phyloP scores from a whole-genome alignment of 2,888 invertebrate species.

The Caenorhabditis imperialis region DNA sequence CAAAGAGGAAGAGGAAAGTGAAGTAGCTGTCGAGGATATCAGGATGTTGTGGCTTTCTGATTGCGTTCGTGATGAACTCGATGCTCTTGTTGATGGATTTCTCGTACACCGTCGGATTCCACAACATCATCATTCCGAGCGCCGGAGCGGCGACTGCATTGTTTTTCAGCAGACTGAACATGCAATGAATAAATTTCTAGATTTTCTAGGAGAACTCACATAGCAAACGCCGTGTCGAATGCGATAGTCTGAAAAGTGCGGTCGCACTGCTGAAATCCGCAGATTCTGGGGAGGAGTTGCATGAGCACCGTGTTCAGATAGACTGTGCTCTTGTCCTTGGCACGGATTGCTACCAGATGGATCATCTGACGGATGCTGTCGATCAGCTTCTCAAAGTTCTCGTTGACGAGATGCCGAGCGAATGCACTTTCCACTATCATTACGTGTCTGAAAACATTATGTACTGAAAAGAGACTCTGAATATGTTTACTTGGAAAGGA shows the following conservation, averaged over 20 bases:
- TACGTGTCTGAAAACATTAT: slow-evolving; percentile 47
- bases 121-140: slow-evolving; percentile 49
- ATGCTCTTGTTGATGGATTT: slow-evolving; percentile 23
- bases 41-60: slow-evolving; percentile 16
- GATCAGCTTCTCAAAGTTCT: slow-evolving; percentile 84
- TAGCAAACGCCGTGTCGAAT: slow-evolving; percentile 33
- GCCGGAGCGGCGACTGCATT: slow-evolving; percentile 43
- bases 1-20: slow-evolving; percentile 91
- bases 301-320: slow-evolving; percentile 87
- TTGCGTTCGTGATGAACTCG: slow-evolving; percentile 11
- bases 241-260: slow-evolving; percentile 23
- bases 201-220: slow-evolving; percentile 18
- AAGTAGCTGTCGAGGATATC: slow-evolving; percentile 88
- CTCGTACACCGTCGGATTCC: slow-evolving; percentile 32
- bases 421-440: slow-evolving; percentile 89
- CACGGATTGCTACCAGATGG: slow-evolving; percentile 9
- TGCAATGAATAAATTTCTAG: no score
- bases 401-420: slow-evolving; percentile 87
- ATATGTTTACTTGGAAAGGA: slow-evolving; percentile 36
- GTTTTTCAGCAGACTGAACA: slow-evolving; percentile 34
- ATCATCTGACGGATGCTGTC: slow-evolving; percentile 27
- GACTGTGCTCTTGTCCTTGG: neutral
- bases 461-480: no score
- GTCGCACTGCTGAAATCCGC: slow-evolving; percentile 50
- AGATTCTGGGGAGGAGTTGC: slow-evolving; percentile 85